phyloP scores from a whole-genome alignment of 2,113 vertebrate genomes.

The Oreochromis spilurus region DNA sequence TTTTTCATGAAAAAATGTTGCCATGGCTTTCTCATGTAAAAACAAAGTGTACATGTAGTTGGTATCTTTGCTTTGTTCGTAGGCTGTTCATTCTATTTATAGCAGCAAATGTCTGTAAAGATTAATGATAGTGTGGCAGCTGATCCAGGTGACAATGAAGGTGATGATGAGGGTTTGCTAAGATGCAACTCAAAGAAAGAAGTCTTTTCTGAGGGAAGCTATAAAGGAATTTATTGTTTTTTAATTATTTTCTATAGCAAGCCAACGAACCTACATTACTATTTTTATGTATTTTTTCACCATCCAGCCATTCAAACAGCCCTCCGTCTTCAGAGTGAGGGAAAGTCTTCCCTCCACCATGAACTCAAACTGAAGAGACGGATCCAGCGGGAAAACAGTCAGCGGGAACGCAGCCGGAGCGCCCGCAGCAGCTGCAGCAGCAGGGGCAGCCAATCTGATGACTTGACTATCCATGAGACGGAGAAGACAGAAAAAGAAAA shows the following conservation, averaged over 20 bases:
- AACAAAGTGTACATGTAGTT: not conserved
- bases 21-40: not conserved
- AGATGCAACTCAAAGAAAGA: not conserved
- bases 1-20: not conserved
- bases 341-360: conserved; percentile 65
- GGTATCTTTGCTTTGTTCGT: not conserved
- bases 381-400: conserved; percentile 59
- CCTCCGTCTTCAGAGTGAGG: conserved; percentile 62
- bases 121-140: not conserved
- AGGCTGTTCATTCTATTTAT: not conserved
- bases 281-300: not conserved
- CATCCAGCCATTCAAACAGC: conserved; percentile 68
- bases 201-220: not conserved
- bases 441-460: conserved; percentile 63
- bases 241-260: not conserved
- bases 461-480: conserved; percentile 38
- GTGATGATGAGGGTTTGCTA: not conserved
- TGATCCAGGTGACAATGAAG: not conserved
- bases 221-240: not conserved
- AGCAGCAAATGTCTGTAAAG: not conserved
- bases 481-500: conserved; percentile 60
- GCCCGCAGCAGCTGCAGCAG: conserved; percentile 49
- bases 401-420: conserved; percentile 48
- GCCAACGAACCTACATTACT: not conserved
- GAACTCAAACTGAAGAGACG: conserved; percentile 70